Evolutionary conservation across 2,113 vertebrate species (phyloP).

Genomic region (Syrrhaptes paradoxus): DNA sequence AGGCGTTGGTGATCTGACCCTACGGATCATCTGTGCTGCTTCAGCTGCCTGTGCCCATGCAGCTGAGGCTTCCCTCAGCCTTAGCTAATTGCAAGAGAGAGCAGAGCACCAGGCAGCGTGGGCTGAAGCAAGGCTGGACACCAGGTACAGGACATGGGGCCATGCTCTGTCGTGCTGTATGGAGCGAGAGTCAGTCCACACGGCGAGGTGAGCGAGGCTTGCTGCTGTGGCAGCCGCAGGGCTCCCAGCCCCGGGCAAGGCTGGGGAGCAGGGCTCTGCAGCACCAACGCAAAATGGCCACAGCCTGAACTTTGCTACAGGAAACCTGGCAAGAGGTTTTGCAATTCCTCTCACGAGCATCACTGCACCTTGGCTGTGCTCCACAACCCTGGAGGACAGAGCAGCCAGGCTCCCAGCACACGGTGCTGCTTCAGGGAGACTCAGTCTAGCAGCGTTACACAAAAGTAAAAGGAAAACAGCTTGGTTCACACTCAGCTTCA

Average conservation of each 20-base stretch:
- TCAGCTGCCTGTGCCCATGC: background rate
- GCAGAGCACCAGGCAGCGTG: background rate
- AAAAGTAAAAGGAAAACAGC: background rate
- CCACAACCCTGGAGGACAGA: conserved; percentile 31
- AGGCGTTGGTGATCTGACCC: fast-evolving
- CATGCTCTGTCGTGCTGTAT: fast-evolving
- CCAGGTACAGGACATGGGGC: background rate
- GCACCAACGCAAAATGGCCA: background rate
- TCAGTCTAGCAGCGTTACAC: background rate
- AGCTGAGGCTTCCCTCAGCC: background rate
- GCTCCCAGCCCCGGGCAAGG: background rate
- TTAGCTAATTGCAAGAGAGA: background rate
- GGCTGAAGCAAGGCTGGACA: background rate
- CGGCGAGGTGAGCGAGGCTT: fast-evolving
- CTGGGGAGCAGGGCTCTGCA: background rate
- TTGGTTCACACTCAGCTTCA: background rate
- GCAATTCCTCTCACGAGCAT: conserved; percentile 35
- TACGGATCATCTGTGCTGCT: background rate
- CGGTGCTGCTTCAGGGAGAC: background rate
- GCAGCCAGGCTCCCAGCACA: background rate
- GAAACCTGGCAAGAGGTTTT: background rate
- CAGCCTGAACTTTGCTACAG: background rate
- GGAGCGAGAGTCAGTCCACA: fast-evolving
- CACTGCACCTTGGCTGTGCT: conserved; percentile 39
- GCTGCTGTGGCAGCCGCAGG: background rate